A percentile compares a stretch with the other conserved stretches of the same genome.
Evolutionary conservation across 2,113 vertebrate genomes (phyloP).

Genomic region (Strix aluco): DNA sequence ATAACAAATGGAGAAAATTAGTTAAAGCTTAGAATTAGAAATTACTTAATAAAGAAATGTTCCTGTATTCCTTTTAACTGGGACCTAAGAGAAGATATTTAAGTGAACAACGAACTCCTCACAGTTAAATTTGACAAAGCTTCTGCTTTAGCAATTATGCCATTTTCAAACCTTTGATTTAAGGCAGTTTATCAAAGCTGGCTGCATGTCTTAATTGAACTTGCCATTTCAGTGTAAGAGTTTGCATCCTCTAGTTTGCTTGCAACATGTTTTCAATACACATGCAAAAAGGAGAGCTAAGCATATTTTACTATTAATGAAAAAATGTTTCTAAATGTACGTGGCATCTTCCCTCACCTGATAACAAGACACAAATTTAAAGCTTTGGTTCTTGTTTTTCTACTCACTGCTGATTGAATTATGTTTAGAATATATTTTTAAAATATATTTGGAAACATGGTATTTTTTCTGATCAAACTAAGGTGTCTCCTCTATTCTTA

Average conservation of each 20-base stretch:
- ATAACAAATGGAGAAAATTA: neutral
- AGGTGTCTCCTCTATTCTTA: conserved; percentile 75
- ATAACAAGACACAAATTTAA: conserved; percentile 55
- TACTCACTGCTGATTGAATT: conserved; percentile 54
- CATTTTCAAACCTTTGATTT: conserved; percentile 7
- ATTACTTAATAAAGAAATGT: neutral
- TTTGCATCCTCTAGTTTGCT: conserved; percentile 19
- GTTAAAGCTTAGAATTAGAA: neutral
- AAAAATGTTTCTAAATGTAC: conserved; percentile 52
- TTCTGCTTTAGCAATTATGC: neutral
- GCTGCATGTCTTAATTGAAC: conserved; percentile 14
- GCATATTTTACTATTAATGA: conserved; percentile 45
- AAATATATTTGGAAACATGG: conserved; percentile 54
- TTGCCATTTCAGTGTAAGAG: neutral
- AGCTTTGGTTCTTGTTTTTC: conserved; percentile 37
- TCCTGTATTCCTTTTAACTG: neutral
- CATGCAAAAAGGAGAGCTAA: conserved; percentile 13
- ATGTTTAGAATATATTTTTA: conserved; percentile 30
- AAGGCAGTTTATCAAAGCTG: conserved; percentile 22
- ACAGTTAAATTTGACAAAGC: neutral
- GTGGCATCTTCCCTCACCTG: conserved; percentile 18
- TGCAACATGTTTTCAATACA: conserved; percentile 1
- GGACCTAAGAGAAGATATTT: neutral
- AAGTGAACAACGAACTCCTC: neutral
- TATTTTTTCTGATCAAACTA: conserved; percentile 74